Percentiles rank a stretch among this genome's conserved stretches.
Conservation (phyloP, 2,797 vertebrate genomes). For the Tamandua tetradactyla region DNA sequence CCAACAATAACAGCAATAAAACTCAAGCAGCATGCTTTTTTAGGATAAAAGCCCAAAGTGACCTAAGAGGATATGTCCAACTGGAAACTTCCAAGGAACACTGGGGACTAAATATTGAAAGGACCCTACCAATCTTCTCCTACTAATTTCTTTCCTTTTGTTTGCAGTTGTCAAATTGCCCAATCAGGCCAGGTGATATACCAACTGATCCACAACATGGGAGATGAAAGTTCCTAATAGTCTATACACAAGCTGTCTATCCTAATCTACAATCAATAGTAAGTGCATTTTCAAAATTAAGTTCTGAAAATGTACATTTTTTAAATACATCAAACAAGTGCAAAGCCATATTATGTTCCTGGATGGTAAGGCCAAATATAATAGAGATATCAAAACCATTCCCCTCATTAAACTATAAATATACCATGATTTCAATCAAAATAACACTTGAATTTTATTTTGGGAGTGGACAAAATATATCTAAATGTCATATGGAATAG, state of each 20-base stretch:
- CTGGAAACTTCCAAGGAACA: slow-evolving; percentile 24
- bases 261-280: neutral
- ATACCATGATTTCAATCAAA: slow-evolving; percentile 35
- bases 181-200: neutral
- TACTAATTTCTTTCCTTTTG: slow-evolving; percentile 12
- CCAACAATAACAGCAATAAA: slow-evolving; percentile 24
- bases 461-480: neutral
- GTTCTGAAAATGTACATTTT: slow-evolving; percentile 3
- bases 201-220: neutral
- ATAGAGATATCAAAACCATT: neutral
- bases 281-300: slow-evolving; percentile 25
- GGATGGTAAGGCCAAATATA: slow-evolving; percentile 28
- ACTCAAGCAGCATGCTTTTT: neutral
- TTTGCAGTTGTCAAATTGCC: slow-evolving; percentile 31
- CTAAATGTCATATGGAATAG: slow-evolving; percentile 43
- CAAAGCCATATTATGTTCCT: neutral
- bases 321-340: neutral
- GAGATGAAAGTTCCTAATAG: neutral
- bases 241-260: neutral
- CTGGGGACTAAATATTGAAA: slow-evolving; percentile 45
- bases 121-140: neutral
- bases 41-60: slow-evolving; percentile 39
- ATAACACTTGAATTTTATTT: neutral
- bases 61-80: neutral
- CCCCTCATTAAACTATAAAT: slow-evolving; percentile 9